Conservation (phyloP, 2,797 vertebrate genomes). For the Agapornis canus region DNA sequence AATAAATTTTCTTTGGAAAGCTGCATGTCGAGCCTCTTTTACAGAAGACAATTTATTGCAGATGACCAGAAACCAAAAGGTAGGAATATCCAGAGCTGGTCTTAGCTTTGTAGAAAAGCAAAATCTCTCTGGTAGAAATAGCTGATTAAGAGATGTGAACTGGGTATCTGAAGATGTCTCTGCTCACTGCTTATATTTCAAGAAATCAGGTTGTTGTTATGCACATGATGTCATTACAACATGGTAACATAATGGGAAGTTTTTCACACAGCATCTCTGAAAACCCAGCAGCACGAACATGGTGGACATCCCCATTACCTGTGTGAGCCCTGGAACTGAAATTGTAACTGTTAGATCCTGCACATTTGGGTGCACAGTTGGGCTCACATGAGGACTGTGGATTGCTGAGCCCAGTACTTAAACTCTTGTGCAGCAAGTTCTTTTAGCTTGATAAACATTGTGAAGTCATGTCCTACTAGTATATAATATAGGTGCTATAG, state of each 20-base stretch:
- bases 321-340: background rate
- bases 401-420: background rate
- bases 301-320: background rate
- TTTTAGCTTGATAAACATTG: background rate
- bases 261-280: background rate
- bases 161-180: background rate
- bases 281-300: background rate
- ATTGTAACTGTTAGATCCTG: accelerated
- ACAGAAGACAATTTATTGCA: background rate
- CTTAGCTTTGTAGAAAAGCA: background rate
- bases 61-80: background rate
- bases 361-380: background rate
- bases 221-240: background rate
- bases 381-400: accelerated
- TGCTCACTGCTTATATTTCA: background rate
- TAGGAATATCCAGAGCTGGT: background rate
- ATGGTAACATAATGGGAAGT: background rate
- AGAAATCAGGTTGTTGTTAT: background rate
- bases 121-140: background rate
- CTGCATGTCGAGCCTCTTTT: background rate
- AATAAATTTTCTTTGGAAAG: background rate
- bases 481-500: background rate
- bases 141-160: background rate
- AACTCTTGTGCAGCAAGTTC: background rate
- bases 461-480: background rate